A percentile compares a stretch with the other conserved stretches of the same genome.
Conservation (phyloP, 2,797 vertebrate genomes). For the Notoglanidium macrostoma region DNA sequence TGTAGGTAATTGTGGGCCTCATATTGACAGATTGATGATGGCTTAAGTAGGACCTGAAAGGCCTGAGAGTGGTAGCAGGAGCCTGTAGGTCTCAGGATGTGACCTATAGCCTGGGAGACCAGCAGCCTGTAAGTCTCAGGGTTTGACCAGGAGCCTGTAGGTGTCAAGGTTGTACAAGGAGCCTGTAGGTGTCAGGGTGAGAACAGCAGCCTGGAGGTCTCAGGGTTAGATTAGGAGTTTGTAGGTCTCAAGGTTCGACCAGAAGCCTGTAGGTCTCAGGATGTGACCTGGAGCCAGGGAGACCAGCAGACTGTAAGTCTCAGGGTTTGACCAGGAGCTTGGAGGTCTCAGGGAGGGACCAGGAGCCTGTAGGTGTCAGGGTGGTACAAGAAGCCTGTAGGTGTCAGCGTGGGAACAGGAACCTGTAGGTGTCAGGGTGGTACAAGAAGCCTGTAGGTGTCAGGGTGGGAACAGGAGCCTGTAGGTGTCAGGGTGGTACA, state of each 20-base stretch:
- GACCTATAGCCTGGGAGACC: too few species aligned
- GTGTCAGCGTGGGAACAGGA: neutral
- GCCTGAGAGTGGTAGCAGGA: too few species aligned
- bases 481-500: neutral
- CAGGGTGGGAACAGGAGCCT: neutral
- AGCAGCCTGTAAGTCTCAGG: too few species aligned
- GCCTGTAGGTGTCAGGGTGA: too few species aligned
- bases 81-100: too few species aligned
- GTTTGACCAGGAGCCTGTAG: too few species aligned
- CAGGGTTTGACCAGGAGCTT: neutral
- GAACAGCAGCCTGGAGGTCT: neutral
- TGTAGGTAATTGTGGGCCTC: too few species aligned
- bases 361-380: neutral
- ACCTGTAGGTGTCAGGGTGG: fast-evolving
- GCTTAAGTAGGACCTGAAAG: too few species aligned
- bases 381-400: neutral
- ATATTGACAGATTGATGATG: too few species aligned
- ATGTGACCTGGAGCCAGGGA: neutral
- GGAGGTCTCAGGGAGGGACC: fast-evolving
- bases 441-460: neutral
- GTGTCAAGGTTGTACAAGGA: too few species aligned
- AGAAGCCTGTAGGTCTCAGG: neutral
- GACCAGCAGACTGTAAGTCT: too few species aligned
- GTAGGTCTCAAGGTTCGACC: neutral
- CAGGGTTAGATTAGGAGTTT: neutral